Evolutionary conservation across 1,140 invertebrate species (phyloP), one percentile per base, ranked within the genome.

Genomic region (Ostrea edulis): DNA sequence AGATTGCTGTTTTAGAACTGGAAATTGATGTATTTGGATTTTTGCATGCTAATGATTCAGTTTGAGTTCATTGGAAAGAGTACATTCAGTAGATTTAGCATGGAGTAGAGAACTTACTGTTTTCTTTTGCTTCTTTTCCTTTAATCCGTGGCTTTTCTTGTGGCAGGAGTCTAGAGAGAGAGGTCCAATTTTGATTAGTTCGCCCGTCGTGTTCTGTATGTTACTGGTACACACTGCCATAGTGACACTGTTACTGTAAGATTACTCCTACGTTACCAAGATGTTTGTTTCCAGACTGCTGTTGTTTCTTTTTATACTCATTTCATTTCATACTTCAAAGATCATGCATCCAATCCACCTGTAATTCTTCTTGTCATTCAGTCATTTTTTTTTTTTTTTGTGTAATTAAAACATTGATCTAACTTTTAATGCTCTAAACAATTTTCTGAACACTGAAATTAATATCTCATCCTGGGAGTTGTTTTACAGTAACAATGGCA

Each of bases 11-110:
- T 53, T 84, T 84, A 29, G 25, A 29, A 9, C 22, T 53, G 52
- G 22, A 84, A 22, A 54, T 22, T 84, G 52, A 53, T 84, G 12
- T 84, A 84, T 55, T 84, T 53, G 52, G 52, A 54, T 20, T 84
- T 84, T 54, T 84, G 82, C 82, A 84, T 84, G 82, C 54, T 84
- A 54, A 54, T 84, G 54, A 29, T 84, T 84, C 54, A 55, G 82
- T 84, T 53, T 84, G 82, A 54, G 52, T 84, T 84, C 54, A 53
- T 53, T 53, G 52, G 25, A 55, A 53, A 55, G 54, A 55, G 52
- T 29, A 53, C 22, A 44, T 2, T 44, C n/a, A 55, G 82, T 54
- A 55, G 54, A 55, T n/a, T 84, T 55, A 84, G 52, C 54, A n/a
- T 55, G 54, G n/a, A 84, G n/a, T 84, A 55, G 52, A 54, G 52